phyloP scores from a whole-genome alignment of 2,797 vertebrate species.

The Antrozous pallidus region DNA sequence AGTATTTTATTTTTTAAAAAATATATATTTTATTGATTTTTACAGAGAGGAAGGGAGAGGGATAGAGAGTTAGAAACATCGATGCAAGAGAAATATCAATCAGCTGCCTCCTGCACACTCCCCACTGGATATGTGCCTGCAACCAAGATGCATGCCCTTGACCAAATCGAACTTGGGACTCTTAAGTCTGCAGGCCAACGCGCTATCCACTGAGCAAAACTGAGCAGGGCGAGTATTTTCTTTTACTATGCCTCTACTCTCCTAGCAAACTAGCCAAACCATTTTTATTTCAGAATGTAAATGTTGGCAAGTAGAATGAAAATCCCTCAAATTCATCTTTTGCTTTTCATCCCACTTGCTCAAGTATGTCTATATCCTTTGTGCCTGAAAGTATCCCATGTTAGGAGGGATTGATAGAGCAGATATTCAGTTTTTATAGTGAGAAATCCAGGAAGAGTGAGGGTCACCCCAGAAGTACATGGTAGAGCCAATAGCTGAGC shows the following conservation, averaged over 20 bases:
- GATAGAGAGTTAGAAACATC: no score
- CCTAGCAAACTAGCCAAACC: slow-evolving; percentile 6
- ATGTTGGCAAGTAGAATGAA: neutral
- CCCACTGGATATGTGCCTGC: no score
- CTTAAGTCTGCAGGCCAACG: no score
- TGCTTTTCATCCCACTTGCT: slow-evolving; percentile 29
- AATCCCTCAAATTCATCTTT: neutral
- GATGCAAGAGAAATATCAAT: no score
- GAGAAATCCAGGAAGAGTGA: neutral
- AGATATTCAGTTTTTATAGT: slow-evolving; percentile 37
- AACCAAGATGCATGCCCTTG: no score
- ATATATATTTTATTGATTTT: no score
- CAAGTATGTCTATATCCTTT: neutral
- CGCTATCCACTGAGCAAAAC: no score
- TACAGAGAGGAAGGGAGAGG: no score
- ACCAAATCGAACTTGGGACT: no score
- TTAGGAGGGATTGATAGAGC: slow-evolving; percentile 23
- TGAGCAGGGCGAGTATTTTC: no score
- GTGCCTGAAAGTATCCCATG: neutral
- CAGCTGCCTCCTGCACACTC: no score
- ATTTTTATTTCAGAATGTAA: slow-evolving; percentile 25
- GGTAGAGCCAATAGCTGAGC: neutral
- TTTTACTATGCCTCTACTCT: neutral
- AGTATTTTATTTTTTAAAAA: slow-evolving; percentile 38
- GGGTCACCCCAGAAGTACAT: neutral